Conservation (phyloP, 2,113 vertebrate genomes). For the Solea solea region DNA sequence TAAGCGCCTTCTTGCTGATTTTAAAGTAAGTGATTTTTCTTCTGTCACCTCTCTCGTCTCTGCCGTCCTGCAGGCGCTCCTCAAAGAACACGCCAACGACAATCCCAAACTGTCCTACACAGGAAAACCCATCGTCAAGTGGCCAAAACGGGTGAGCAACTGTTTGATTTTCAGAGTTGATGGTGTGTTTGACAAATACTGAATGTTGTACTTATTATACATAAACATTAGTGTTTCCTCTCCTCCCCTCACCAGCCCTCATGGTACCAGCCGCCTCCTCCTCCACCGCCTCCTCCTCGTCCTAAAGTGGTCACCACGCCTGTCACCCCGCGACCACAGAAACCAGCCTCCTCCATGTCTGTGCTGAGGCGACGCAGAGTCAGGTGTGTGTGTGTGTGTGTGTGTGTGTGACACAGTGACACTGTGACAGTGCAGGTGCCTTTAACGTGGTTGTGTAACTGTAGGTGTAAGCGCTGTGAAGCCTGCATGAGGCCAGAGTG, state of each 20-base stretch:
- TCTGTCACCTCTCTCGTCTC: too few species aligned
- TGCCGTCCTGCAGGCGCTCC: slow-evolving; percentile 80
- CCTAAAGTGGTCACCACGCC: slow-evolving; percentile 76
- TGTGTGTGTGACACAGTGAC: too few species aligned
- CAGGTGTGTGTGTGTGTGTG: slow-evolving; percentile 76
- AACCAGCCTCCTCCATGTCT: slow-evolving; percentile 88
- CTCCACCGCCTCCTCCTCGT: slow-evolving; percentile 56
- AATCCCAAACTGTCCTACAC: slow-evolving; percentile 92
- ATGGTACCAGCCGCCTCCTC: slow-evolving; percentile 78
- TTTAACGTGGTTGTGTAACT: neutral
- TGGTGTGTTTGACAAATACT: neutral
- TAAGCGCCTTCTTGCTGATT: too few species aligned
- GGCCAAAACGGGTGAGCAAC: slow-evolving; percentile 91
- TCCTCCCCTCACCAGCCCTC: slow-evolving; percentile 64
- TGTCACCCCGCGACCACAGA: slow-evolving; percentile 77
- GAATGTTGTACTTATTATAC: neutral
- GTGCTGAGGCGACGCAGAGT: slow-evolving; percentile 90
- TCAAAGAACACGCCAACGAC: slow-evolving; percentile 91
- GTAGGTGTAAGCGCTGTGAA: slow-evolving; percentile 91
- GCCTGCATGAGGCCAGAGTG: slow-evolving; percentile 93
- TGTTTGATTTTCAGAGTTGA: neutral
- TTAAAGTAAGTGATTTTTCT: neutral
- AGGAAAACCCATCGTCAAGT: slow-evolving; percentile 92
- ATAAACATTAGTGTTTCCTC: neutral
- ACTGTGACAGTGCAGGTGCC: neutral